Evolutionary conservation across 2,888 invertebrate genomes (phyloP), one percentile per base, ranked within the genome.

Genomic region (Tetragnatha montana): DNA sequence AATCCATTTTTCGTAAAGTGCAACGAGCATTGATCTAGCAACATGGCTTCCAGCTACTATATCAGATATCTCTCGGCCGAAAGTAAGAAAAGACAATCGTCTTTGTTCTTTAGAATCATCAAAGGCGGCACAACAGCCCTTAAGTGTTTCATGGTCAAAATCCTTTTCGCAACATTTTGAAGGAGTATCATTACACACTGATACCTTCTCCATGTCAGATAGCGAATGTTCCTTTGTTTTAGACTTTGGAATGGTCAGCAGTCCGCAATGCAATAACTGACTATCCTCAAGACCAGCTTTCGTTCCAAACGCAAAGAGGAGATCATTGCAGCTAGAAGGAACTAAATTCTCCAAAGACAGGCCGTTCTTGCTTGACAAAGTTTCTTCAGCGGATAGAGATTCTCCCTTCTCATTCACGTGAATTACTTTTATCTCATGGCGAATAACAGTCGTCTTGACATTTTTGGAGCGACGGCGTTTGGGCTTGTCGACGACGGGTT

Each of bases 41-140:
- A 68, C 14, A 50, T 87, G 35, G 68, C 80, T 75, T 81, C 81
- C 87, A 19, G 69, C 74, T 6, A 87, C 81, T 12, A 81, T 17
- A 35, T 87, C 75, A 3, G 81, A 80, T 7, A 87, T 80, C 21
- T 87, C 87, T 81, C 8, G 74, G 19, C 87, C 81, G 21, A 69
- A 87, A 14, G 49, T 6, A 10, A 87, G 14, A 14, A 86, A 19
- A 12, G 51, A 6, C 7, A 50, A 8, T 79, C 17, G 22, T 6
- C 19, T 73, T 19, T 22, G 71, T 14, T 49, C 17, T 50, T 14
- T 47, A 0, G 12, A 6, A 49, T 70, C 70, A 2, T 81, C 47
- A 7, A 7, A 70, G 6, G 8, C 19, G 19, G 10, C 10, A 47
- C 10, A 47, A 6, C 74, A 74, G 74, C n/a, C 47, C 49, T 17